Evolutionary conservation across 2,888 invertebrate species (phyloP), one percentile per base, ranked within the genome.

Genomic region (Caenorhabditis doughertyi): DNA sequence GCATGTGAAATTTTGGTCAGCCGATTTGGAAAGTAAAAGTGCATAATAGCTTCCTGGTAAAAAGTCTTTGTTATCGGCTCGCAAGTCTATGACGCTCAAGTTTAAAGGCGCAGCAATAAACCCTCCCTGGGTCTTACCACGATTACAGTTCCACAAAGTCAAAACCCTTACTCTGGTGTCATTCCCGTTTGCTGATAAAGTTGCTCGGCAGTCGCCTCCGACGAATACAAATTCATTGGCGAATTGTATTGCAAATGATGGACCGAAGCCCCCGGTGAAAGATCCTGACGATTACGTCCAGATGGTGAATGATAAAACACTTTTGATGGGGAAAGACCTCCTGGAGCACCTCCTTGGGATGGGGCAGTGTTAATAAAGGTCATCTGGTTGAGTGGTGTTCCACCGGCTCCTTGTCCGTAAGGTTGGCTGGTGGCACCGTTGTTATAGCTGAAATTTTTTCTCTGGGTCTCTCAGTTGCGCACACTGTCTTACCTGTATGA

Each of bases 191-290:
- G 89, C 60, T 86, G 85, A 13, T 83, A 68, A 68, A 86, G 88
- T 39, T 89, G 89, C 53, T 91, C 90, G n/a, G 89, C 91, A 42
- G 88, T 87, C 1, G 88, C 76, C 32, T 89, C 88, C 11, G 85
- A 71, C 9, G 91, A 91, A 79, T 91, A 91, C 42, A 91, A 81
- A 51, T 84, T 85, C 81, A 89, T 84, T 27, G 91, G 91, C 3
- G 91, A 89, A 83, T 91, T 91, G 86, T 91, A 91, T 76, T 91
- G 91, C 42, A 89, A 79, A 73, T 91, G 90, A 21, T 83, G 86
- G 27, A 89, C 76, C n/a, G 87, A 83, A 4, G 87, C 84, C 5
- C 85, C 84, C 21, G 89, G 89, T 11, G 89, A 90, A 42, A 90
- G 83, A 39, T 90, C 89, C 16, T 87, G 73, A 11, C 86, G 82